Evolutionary conservation across 2,113 vertebrate genomes (phyloP).

Genomic region (Acinonyx jubatus): DNA sequence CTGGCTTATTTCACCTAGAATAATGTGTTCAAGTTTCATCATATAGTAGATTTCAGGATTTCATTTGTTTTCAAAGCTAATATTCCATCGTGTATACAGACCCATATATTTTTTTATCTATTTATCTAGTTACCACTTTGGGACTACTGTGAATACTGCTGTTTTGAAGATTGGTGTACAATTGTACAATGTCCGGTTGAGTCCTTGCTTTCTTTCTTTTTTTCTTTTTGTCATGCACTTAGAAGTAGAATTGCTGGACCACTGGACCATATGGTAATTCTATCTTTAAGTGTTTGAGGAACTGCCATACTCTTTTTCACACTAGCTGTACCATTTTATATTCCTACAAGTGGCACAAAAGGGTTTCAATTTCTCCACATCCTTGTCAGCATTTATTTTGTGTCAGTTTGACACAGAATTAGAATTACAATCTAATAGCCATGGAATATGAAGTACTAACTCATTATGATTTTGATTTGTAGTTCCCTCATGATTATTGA

Average conservation of each 20-base stretch:
- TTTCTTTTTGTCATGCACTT: not conserved
- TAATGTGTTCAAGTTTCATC: not conserved
- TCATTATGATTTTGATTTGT: not conserved
- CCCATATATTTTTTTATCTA: not conserved
- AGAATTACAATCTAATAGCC: not conserved
- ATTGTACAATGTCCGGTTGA: not conserved
- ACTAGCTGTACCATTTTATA: not conserved
- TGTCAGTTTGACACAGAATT: not conserved
- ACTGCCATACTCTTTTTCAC: not conserved
- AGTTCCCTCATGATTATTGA: not conserved
- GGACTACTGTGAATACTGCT: not conserved
- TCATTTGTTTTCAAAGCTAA: not conserved
- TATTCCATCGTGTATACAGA: not conserved
- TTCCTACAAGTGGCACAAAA: not conserved
- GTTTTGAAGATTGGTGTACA: not conserved
- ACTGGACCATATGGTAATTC: not conserved
- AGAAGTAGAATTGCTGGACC: not conserved
- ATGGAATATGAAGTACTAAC: not conserved
- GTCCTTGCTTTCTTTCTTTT: not conserved
- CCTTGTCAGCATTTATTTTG: not conserved
- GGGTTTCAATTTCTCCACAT: not conserved
- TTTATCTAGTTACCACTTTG: not conserved
- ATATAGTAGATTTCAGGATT: not conserved
- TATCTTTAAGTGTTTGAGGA: not conserved
- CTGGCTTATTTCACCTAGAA: not conserved